Evolutionary conservation across 1,140 invertebrate species (phyloP), one percentile per base, ranked within the genome.

Genomic region (Drosophila repleta): DNA sequence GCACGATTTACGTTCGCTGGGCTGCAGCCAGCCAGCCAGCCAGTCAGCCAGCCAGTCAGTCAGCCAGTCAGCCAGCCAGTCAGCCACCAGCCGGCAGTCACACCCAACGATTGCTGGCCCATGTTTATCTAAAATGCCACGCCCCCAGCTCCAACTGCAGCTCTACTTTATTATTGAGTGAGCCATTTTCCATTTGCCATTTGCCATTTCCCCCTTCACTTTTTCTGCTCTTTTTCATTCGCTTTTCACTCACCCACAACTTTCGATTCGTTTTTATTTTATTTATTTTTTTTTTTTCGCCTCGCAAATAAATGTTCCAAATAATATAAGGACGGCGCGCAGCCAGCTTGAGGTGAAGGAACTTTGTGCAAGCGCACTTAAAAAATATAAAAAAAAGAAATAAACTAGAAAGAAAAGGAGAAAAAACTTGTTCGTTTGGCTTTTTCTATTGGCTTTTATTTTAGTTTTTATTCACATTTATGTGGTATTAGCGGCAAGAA

Each of bases 291-390:
- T 29, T 43, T 24, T n/a, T 5, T 20, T 18, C 81, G 81, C 81
- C 79, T 71, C 63, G 82, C 82, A 87, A 87, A 85, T 85, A 85
- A 85, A 85, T 85, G 82, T 87, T 87, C 77, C 75, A 85, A 81
- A 85, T 85, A 85, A 81, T 81, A 83, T 72, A 60, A 79, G 5
- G 39, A 17, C 24, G 11, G 39, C 45, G 4, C 15, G 39, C 5
- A 43, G 39, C 39, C 57, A 61, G 60, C 61, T 49, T 67, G 78
- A 76, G 81, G 81, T 85, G 79, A 85, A 85, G 35, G 81, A 85
- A 85, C 81, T 85, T 77, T 84, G 68, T 48, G 35, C 46, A 43
- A 49, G 60, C 51, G 26, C 41, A 1, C 11, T 35, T 29, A 45
- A 46, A 20, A 29, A 29, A 29, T 8, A 0, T 0, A 3, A 26